A percentile compares a stretch with the other conserved stretches of the same genome.
Conservation (phyloP, 2,888 invertebrate genomes). For the Cephus spinipes region DNA sequence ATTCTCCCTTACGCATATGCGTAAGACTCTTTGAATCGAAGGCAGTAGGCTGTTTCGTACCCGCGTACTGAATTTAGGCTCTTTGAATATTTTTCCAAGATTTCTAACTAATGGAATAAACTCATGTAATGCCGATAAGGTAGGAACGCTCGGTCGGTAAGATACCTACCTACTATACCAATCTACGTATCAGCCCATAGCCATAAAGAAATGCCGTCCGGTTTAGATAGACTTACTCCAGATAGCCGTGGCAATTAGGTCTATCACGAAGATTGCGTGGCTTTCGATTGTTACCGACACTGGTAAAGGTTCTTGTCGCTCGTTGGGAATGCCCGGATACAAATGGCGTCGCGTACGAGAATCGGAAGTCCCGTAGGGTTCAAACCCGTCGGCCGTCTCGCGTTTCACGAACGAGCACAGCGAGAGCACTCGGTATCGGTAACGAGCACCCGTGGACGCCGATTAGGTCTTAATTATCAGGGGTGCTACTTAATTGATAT, state of each 20-base stretch:
- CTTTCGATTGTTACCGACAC: not conserved
- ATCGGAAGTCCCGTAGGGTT: constrained; percentile 7
- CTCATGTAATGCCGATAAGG: not conserved
- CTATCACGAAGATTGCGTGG: not conserved
- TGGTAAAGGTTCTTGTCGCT: not conserved
- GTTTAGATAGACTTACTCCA: too few species aligned
- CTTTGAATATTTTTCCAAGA: not conserved
- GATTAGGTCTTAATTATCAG: constrained; percentile 24
- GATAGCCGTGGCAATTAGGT: not conserved
- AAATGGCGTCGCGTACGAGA: constrained; percentile 1
- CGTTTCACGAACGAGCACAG: not conserved
- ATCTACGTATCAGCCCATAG: not conserved
- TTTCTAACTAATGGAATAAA: not conserved
- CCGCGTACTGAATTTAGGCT: not conserved
- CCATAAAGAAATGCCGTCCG: not conserved
- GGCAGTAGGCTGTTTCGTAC: not conserved
- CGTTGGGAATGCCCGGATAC: not conserved
- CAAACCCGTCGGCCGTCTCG: not conserved
- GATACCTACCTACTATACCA: not conserved
- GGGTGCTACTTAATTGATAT: constrained; percentile 22
- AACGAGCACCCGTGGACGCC: constrained; percentile 10
- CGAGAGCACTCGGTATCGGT: not conserved
- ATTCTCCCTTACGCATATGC: not conserved
- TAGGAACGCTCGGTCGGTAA: not conserved
- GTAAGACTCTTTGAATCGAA: not conserved